phyloP scores from a whole-genome alignment of 1,140 invertebrate genomes.

The Rhagoletis pomonella region DNA sequence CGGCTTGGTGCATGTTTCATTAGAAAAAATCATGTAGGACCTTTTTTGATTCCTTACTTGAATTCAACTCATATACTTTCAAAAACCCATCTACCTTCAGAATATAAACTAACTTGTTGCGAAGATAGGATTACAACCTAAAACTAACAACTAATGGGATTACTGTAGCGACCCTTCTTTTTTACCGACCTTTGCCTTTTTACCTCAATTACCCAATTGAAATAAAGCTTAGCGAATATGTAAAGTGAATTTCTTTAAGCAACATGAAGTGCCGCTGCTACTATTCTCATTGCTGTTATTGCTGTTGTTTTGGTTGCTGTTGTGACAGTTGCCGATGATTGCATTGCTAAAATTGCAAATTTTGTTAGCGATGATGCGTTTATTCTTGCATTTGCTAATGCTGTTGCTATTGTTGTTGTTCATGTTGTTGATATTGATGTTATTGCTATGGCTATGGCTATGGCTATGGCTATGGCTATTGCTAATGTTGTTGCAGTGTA shows the following conservation, averaged over 20 bases:
- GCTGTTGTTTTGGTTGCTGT: conserved; percentile 65
- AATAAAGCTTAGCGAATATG: conserved; percentile 58
- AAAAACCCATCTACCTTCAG: too few species aligned
- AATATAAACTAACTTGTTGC: too few species aligned
- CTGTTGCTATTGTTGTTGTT: conserved; percentile 59
- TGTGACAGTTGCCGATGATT: conserved; percentile 62
- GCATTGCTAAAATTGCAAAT: conserved; percentile 62
- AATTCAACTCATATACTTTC: too few species aligned
- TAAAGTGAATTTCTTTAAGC: conserved; percentile 60
- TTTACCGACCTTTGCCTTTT: too few species aligned
- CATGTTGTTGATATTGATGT: conserved; percentile 63
- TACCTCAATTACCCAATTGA: too few species aligned
- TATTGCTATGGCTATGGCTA: conserved; percentile 66
- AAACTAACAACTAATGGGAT: too few species aligned
- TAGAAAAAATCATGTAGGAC: too few species aligned
- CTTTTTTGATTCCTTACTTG: too few species aligned
- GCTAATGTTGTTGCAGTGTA: conserved; percentile 65
- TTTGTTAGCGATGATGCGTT: conserved; percentile 24
- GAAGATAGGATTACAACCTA: too few species aligned
- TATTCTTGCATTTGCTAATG: conserved; percentile 32
- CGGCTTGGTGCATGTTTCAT: too few species aligned
- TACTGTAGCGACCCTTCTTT: too few species aligned
- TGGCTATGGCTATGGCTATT: conserved; percentile 63
- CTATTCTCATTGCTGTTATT: conserved; percentile 68
- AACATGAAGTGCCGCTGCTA: conserved; percentile 67